phyloP scores from a whole-genome alignment of 2,888 invertebrate species.

The Eurytoma californica region DNA sequence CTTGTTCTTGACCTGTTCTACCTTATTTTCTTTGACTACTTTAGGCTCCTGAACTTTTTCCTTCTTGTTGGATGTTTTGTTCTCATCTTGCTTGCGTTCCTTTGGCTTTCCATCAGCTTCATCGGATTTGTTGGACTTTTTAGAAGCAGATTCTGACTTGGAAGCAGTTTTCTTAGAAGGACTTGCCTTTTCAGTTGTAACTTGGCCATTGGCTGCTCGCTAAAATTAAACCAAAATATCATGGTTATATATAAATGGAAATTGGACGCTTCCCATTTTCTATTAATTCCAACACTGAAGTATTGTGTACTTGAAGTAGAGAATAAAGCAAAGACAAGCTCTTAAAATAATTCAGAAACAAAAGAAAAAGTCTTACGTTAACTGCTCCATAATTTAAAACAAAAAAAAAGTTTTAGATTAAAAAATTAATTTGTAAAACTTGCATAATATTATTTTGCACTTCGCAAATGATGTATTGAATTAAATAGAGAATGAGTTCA shows the following conservation, averaged over 20 bases:
- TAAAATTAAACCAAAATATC: conserved; percentile 75
- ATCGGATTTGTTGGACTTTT: conserved; percentile 75
- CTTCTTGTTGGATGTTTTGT: conserved; percentile 74
- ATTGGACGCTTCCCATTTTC: conserved; percentile 50
- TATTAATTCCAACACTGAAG: conserved; percentile 17
- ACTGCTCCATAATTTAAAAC: too few species aligned
- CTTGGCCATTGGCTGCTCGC: conserved; percentile 80
- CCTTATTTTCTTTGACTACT: conserved; percentile 75
- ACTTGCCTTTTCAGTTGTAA: conserved; percentile 77
- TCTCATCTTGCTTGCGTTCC: conserved; percentile 76
- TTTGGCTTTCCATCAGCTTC: conserved; percentile 75
- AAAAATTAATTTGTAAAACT: neutral
- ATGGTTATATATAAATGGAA: conserved; percentile 44
- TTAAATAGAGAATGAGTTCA: too few species aligned
- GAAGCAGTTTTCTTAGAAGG: conserved; percentile 77
- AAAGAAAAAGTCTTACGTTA: too few species aligned
- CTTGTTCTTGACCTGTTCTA: conserved; percentile 78
- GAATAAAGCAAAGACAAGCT: neutral
- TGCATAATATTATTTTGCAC: too few species aligned
- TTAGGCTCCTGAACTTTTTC: conserved; percentile 68
- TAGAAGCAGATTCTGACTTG: conserved; percentile 76
- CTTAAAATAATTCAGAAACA: neutral
- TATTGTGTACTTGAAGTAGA: conserved; percentile 19
- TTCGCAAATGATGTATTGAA: too few species aligned
- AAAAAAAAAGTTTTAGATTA: too few species aligned